phyloP scores from a whole-genome alignment of 1,140 invertebrate genomes.

The Drosophila orena region DNA sequence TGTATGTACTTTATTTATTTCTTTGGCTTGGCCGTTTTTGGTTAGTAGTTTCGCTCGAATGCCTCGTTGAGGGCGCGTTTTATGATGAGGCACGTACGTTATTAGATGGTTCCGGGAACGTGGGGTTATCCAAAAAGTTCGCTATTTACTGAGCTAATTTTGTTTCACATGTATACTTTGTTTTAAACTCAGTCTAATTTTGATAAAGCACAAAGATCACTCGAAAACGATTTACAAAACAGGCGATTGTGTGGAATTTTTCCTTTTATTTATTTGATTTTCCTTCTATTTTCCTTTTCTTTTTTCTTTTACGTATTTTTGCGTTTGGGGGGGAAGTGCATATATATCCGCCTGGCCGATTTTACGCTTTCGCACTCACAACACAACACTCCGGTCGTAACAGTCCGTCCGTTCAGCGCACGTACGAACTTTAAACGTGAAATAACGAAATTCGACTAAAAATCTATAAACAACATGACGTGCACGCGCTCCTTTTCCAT shows the following conservation, averaged over 20 bases:
- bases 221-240: conserved; percentile 38
- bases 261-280: background rate
- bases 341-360: conserved; percentile 25
- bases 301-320: background rate
- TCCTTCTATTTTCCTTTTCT: too few relatives aligned
- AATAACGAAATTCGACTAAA: conserved; percentile 84
- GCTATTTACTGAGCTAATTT: conserved; percentile 1
- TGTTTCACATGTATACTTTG: conserved; percentile 13
- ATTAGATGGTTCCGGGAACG: conserved; percentile 25
- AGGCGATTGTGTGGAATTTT: background rate
- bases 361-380: conserved; percentile 53
- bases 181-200: conserved; percentile 38
- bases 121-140: conserved; percentile 13
- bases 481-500: conserved; percentile 12
- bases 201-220: conserved; percentile 38
- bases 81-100: conserved; percentile 73
- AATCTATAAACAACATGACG: conserved; percentile 82
- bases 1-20: conserved; percentile 23
- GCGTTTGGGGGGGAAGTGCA: conserved; percentile 5
- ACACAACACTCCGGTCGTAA: conserved; percentile 52
- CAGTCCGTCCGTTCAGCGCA: conserved; percentile 73
- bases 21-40: conserved; percentile 69
- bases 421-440: conserved; percentile 82
- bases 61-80: conserved; percentile 72
- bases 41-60: conserved; percentile 58